Base-by-base conservation (phyloP, 2,113 vertebrate species). In the Dinomys branickii region DNA sequence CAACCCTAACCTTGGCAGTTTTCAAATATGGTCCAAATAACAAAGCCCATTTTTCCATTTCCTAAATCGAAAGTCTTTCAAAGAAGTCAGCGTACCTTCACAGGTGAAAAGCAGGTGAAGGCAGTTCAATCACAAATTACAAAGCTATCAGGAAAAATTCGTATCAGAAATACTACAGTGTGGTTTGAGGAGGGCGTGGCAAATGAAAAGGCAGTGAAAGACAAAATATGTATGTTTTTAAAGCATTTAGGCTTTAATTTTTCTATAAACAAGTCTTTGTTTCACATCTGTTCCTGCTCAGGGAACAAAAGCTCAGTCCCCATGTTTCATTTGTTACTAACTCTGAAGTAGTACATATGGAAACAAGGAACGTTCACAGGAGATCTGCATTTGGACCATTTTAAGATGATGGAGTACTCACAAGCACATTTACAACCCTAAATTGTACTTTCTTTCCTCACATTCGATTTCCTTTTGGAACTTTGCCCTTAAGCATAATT, bases 381-480 rank as follows among this genome's bases (percentile, higher is more conserved):
- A 95, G 85, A 80, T 83, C 78, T 87, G 19, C 84, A 82, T 84
- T 86, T 80, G 33, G 61, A 73, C 83, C 88, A 56, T 88, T 75
- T 85, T 86, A 67, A 82, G 38, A 93, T 41, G 95, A 61, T 85
- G 67, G 44, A 82, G 71, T 94, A 83, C 85, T 88, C 58, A 91
- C 20, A 78, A 77, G 28, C 65, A 61, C 35, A 90, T n/a, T 26
- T 85, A 52, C 1, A 1, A 30, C 88, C 88, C 77, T 85, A 84
- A 94, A 90, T 52, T 90, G 8, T 94, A n/a, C 80, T 94, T 78
- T 97, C 26, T 95, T 90, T 97, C 94, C 16, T 71, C 65, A 58
- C 30, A 91, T 96, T 84, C 81, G 80, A 0, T 85, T 94, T 85
- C 28, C 75, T 87, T 91, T 96, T 50, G 56, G 75, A 82, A 97